Conservation (phyloP, 2,888 invertebrate genomes). For the Andrena bicolor region DNA sequence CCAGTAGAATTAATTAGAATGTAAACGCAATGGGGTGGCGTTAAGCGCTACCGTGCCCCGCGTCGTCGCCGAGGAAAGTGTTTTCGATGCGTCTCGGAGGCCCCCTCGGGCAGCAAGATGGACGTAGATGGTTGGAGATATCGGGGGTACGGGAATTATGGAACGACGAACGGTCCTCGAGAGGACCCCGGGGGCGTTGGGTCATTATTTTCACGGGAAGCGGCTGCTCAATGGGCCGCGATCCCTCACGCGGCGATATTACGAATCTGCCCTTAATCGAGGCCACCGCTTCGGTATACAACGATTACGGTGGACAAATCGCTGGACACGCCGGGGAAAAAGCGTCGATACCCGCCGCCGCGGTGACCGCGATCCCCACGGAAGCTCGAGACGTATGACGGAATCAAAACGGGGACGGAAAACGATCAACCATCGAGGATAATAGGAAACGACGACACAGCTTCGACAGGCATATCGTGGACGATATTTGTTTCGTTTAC, state of each 20-base stretch:
- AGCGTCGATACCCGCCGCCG: slow-evolving; percentile 18
- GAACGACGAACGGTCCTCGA: slow-evolving; percentile 62
- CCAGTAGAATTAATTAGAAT: slow-evolving; percentile 54
- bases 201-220: slow-evolving; percentile 78
- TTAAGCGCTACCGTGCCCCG: background rate
- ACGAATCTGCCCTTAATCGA: slow-evolving; percentile 74
- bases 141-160: slow-evolving; percentile 69
- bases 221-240: slow-evolving; percentile 76
- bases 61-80: slow-evolving; percentile 49
- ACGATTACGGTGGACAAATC: slow-evolving; percentile 64
- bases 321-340: slow-evolving; percentile 35
- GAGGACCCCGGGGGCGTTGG: slow-evolving; percentile 68
- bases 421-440: slow-evolving; percentile 43
- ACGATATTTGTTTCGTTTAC: background rate
- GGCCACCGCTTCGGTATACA: slow-evolving; percentile 48
- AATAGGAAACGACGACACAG: background rate
- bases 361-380: slow-evolving; percentile 8
- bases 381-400: slow-evolving; percentile 23
- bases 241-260: slow-evolving; percentile 73
- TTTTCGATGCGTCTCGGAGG: slow-evolving; percentile 63
- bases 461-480: background rate
- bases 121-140: slow-evolving; percentile 52
- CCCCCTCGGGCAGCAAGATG: slow-evolving; percentile 40
- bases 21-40: slow-evolving; percentile 6
- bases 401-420: slow-evolving; percentile 20